Evolutionary conservation across 2,797 vertebrate species (phyloP), one percentile per base, ranked within the genome.

Genomic region (Garrulus glandarius): DNA sequence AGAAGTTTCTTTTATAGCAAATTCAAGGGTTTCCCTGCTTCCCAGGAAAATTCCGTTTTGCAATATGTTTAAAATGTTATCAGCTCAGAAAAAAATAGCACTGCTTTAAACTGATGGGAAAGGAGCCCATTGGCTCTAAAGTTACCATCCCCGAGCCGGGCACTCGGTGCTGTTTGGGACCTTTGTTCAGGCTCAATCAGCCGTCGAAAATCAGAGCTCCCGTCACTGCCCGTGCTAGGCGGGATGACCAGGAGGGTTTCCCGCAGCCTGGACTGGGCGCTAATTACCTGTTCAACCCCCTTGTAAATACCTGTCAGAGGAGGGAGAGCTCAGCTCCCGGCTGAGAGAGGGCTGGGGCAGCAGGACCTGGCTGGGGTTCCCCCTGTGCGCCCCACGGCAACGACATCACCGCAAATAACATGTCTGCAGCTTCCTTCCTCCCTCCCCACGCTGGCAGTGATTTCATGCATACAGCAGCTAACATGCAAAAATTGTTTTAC

Each of bases 121-220:
- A 98, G 97, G 97, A 98, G 98, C 98, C 98, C 98, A 96, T 94
- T 98, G 98, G 96, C 98, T 98, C 98, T 98, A 98, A 92, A 97
- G 98, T 98, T 98, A 98, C 98, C 97, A 97, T 98, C 95, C 98
- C 98, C 97, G 98, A 98, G 97, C 93, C 95, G 97, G 98, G 98
- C 95, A 94, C 98, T 98, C 77, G 83, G 97, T 98, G 98, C 98
- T 99, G 98, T 98, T 99, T 98, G 98, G 98, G 97, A 93, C 98
- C 98, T 98, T 99, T 99, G 99, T 99, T 98, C 98, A 67, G 96
- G 92, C 96, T 97, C 98, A 99, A 99, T 99, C 99, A 99, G 97
- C 99, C 99, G 64, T 98, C 98, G 94, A 98, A 98, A 99, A 98
- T 98, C 98, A 97, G 97, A 98, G 98, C 98, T 98, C 97, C 98